Percentiles rank a stretch among this genome's conserved stretches.
Evolutionary conservation across 2,888 invertebrate species (phyloP).

Genomic region (Ligdia adustata): DNA sequence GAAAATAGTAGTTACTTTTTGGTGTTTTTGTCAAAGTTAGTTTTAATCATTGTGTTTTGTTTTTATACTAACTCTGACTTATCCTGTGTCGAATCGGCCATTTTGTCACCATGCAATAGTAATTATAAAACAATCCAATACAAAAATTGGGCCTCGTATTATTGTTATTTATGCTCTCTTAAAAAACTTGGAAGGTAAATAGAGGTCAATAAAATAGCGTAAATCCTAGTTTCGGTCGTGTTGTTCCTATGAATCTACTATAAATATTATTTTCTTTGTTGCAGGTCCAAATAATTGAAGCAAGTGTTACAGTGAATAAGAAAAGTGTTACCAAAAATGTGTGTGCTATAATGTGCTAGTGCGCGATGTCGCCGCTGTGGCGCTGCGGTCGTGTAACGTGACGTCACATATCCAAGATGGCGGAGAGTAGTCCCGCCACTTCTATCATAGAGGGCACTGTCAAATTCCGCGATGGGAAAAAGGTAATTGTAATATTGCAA

Average conservation of each 20-base stretch:
- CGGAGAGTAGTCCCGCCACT: slow-evolving; percentile 82
- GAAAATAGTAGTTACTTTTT: no score
- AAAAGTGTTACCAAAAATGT: slow-evolving; percentile 38
- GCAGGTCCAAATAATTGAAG: slow-evolving; percentile 22
- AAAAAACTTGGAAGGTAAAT: no score
- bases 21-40: no score
- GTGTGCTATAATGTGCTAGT: slow-evolving; percentile 59
- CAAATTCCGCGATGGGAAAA: slow-evolving; percentile 95
- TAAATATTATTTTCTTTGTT: slow-evolving; percentile 25
- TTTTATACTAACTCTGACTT: no score
- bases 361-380: slow-evolving; percentile 63
- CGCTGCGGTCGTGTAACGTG: slow-evolving; percentile 73
- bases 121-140: no score
- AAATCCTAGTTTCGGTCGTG: no score
- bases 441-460: slow-evolving; percentile 95
- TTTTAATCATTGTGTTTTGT: no score
- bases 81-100: no score
- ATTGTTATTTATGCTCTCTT: no score
- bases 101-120: no score
- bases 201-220: no score
- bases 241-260: not conserved
- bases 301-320: slow-evolving; percentile 29
- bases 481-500: slow-evolving; percentile 86
- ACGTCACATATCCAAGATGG: slow-evolving; percentile 66
- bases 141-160: no score